Evolutionary conservation across 2,113 vertebrate species (phyloP).

Genomic region (Ptilorrhoa leucosticta): DNA sequence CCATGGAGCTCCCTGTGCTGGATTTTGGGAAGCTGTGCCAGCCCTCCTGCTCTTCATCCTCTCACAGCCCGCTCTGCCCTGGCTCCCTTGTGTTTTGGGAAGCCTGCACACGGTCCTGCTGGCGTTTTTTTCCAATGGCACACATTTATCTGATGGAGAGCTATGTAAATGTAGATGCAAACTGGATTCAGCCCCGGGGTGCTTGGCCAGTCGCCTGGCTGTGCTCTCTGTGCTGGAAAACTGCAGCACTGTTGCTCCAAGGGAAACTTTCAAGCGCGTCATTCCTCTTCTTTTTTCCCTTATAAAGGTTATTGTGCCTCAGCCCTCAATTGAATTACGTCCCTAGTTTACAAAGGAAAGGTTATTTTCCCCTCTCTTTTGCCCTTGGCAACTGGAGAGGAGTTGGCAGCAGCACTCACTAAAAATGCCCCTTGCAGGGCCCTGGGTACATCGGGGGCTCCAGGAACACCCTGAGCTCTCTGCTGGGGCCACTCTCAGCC

Average conservation of each 20-base stretch:
- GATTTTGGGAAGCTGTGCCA: background rate
- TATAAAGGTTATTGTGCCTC: slow-evolving; percentile 1
- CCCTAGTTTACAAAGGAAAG: background rate
- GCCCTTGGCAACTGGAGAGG: background rate
- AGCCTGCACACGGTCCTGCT: background rate
- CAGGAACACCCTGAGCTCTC: background rate
- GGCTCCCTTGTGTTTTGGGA: background rate
- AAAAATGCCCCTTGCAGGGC: background rate
- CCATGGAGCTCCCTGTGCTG: rapidly evolving
- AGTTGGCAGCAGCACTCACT: background rate
- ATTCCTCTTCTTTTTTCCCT: background rate
- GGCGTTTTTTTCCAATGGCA: background rate
- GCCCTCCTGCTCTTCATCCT: background rate
- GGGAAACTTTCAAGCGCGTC: background rate
- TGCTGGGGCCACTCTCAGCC: background rate
- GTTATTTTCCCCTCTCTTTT: background rate
- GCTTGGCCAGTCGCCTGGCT: background rate
- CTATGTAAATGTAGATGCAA: slow-evolving; percentile 24
- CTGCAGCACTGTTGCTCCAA: background rate
- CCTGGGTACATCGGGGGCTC: background rate
- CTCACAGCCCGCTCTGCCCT: background rate
- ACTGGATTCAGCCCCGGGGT: background rate
- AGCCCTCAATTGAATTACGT: background rate
- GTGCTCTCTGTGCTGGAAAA: background rate
- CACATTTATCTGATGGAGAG: background rate